Evolutionary conservation across 2,113 vertebrate genomes (phyloP).

Genomic region (Rallus limicola): DNA sequence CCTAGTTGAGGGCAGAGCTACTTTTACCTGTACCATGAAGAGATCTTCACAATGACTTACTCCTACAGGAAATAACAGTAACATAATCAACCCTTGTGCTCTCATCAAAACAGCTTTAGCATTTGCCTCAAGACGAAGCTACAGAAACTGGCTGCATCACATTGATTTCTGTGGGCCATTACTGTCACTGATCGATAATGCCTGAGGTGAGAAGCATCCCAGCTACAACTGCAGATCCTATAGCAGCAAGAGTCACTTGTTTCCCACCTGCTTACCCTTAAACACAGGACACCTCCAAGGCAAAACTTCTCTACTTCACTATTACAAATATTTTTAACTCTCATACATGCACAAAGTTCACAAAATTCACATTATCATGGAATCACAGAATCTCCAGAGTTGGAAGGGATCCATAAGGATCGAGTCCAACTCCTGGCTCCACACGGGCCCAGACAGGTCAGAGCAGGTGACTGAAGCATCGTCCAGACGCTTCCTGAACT

Average conservation of each 20-base stretch:
- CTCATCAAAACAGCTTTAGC: not conserved
- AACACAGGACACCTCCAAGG: not conserved
- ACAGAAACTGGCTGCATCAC: not conserved
- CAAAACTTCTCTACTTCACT: not conserved
- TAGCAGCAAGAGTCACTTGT: not conserved
- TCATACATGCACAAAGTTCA: not conserved
- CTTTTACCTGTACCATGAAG: not conserved
- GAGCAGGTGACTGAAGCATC: no score
- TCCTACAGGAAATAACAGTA: not conserved
- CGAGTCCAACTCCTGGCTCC: no score
- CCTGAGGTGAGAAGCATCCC: not conserved
- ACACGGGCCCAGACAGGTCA: no score
- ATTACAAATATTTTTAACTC: not conserved
- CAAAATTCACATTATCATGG: not conserved
- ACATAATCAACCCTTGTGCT: fast-evolving
- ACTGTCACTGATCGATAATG: not conserved
- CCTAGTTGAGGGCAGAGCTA: not conserved
- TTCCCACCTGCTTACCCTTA: not conserved
- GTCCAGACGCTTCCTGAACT: no score
- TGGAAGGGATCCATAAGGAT: no score
- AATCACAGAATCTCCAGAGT: no score
- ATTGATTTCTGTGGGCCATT: not conserved
- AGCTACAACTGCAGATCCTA: not conserved
- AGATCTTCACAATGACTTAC: not conserved
- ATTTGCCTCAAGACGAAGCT: not conserved